These are phyloP conservation scores for Salticus scenicus DNA, from an alignment of 2,888 invertebrate species.

Conservation along the genomic window DNA sequence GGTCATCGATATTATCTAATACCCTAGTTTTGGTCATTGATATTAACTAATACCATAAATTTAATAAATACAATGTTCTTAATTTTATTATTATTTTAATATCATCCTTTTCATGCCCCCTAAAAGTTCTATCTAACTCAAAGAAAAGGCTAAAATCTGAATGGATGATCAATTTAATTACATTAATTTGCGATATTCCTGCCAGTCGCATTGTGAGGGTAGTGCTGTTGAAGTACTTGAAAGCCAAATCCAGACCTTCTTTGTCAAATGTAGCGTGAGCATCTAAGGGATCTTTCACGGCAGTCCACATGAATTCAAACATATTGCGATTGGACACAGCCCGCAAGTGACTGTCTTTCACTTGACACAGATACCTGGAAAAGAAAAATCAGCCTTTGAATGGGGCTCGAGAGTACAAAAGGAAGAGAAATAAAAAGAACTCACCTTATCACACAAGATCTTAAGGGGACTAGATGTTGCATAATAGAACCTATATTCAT, in stretches of 20 bases:
- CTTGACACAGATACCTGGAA: conserved; percentile 90
- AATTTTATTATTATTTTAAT: too few species aligned
- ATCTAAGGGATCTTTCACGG: conserved; percentile 92
- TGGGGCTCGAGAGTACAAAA: background rate
- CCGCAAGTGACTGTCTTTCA: conserved; percentile 92
- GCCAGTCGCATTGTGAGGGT: conserved; percentile 94
- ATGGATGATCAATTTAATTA: too few species aligned
- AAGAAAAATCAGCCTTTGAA: background rate
- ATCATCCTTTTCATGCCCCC: too few species aligned
- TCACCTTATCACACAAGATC: conserved; percentile 84
- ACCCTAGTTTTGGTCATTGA: too few species aligned
- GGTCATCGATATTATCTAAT: too few species aligned
- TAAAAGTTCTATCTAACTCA: too few species aligned
- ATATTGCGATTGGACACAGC: conserved; percentile 92
- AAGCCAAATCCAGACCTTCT: conserved; percentile 93
- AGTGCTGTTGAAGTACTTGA: conserved; percentile 95
- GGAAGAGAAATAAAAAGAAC: background rate
- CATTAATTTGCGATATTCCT: conserved; percentile 95
- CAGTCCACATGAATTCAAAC: conserved; percentile 97
- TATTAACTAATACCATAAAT: too few species aligned
- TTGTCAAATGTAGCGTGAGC: conserved; percentile 76
- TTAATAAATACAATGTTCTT: too few species aligned
- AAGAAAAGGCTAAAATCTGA: too few species aligned
- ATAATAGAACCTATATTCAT: conserved; percentile 92
- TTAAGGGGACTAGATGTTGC: conserved; percentile 89